Conservation (phyloP, 35 echinoderm and acorn worm species). For the Lytechinus pictus region DNA sequence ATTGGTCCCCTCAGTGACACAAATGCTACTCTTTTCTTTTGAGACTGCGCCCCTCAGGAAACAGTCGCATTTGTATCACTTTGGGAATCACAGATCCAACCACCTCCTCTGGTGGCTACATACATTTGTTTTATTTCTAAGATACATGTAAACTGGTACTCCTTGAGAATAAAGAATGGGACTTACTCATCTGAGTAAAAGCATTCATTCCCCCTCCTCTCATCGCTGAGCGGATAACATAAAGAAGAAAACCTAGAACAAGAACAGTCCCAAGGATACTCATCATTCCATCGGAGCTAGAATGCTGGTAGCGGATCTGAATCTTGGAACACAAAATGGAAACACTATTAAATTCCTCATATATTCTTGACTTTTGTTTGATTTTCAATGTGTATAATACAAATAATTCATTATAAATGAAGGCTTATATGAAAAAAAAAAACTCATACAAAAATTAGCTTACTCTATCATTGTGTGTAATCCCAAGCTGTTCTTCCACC, state of each 20-base stretch:
- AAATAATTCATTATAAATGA: no score
- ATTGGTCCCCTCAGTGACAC: no score
- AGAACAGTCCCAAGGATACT: slow-evolving; percentile 64
- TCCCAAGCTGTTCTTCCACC: slow-evolving; percentile 82
- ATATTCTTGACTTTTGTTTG: neutral
- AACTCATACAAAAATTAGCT: neutral
- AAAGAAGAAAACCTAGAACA: slow-evolving; percentile 73
- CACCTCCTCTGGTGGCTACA: no score
- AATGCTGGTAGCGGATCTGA: slow-evolving; percentile 85
- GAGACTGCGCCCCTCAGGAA: no score
- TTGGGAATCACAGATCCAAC: no score
- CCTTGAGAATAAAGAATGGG: neutral
- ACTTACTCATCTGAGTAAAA: slow-evolving; percentile 89
- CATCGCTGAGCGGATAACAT: slow-evolving; percentile 79
- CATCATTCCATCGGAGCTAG: slow-evolving; percentile 63
- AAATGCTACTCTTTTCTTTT: no score
- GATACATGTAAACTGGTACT: neutral
- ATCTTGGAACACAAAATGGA: slow-evolving; percentile 61
- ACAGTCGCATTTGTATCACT: no score
- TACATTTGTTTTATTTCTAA: no score
- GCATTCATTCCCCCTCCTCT: slow-evolving; percentile 74
- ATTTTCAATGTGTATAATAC: neutral
- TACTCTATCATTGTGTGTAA: slow-evolving; percentile 85
- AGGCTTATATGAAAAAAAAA: no score
- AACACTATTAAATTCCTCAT: neutral